A percentile compares a stretch with the other conserved stretches of the same genome.
Conservation (phyloP, 2,113 vertebrate species). For the Leptocoma aspasia region DNA sequence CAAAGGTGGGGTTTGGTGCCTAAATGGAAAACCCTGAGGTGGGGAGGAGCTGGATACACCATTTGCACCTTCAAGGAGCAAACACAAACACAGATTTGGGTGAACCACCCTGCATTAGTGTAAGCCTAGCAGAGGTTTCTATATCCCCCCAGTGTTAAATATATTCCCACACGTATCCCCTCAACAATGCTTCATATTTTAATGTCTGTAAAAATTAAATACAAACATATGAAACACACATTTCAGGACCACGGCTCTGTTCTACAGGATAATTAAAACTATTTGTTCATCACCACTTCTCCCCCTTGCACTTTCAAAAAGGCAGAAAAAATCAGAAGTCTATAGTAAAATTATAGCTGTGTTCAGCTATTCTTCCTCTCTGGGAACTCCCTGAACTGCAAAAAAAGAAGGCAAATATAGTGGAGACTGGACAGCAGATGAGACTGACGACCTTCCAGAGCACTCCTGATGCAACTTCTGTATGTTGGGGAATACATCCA, state of each 20-base stretch:
- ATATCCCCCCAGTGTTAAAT: background rate
- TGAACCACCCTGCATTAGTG: background rate
- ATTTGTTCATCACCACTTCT: background rate
- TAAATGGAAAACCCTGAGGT: background rate
- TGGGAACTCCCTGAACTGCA: background rate
- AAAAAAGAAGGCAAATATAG: background rate
- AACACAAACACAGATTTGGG: fast-evolving
- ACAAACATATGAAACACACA: background rate
- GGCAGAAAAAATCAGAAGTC: background rate
- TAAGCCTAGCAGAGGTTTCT: background rate
- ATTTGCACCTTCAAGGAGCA: background rate
- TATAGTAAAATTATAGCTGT: background rate
- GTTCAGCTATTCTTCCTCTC: background rate
- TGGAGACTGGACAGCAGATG: background rate
- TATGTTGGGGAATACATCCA: background rate
- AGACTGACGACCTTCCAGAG: background rate
- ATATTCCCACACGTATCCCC: background rate
- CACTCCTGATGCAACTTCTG: background rate
- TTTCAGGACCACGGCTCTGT: background rate
- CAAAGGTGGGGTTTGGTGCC: background rate
- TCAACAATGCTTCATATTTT: background rate
- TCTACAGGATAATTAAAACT: background rate
- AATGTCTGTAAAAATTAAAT: background rate
- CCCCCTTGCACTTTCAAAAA: background rate
- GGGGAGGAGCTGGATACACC: background rate